These are phyloP conservation scores for Eospalax fontanierii DNA, from an alignment of 2,797 vertebrate genomes.

Conservation along the genomic window DNA sequence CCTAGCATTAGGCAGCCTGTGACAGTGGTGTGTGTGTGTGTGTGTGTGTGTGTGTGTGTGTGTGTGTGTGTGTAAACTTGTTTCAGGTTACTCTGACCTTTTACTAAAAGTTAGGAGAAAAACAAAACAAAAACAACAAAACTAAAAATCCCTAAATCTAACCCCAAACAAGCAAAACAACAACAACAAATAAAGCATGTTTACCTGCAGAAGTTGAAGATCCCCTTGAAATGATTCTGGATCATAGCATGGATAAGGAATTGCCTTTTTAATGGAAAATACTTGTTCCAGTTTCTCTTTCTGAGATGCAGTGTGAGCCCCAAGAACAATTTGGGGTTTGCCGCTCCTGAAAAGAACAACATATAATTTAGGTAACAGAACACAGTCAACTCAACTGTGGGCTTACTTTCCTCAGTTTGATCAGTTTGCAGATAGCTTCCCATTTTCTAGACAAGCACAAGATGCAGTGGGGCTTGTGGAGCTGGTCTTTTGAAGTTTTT, in stretches of 20 bases:
- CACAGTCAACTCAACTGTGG: background rate
- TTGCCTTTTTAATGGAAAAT: constrained; percentile 40
- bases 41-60: background rate
- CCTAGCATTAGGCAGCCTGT: background rate
- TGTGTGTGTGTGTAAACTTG: background rate
- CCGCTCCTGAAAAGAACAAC: background rate
- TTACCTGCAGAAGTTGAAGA: constrained; percentile 80
- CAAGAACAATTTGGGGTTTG: constrained; percentile 66
- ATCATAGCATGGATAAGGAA: constrained; percentile 58
- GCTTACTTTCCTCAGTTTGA: background rate
- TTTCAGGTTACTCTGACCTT: background rate
- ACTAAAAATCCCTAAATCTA: too few species aligned
- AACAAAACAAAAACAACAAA: background rate
- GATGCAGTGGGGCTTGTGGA: background rate
- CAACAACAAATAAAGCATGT: background rate
- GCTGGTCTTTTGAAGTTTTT: background rate
- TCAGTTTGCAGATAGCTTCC: background rate
- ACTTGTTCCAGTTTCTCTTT: constrained; percentile 57
- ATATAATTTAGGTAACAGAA: background rate
- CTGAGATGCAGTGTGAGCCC: constrained; percentile 64
- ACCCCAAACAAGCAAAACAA: too few species aligned
- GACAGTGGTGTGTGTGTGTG: background rate
- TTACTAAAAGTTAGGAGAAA: background rate
- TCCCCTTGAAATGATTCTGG: constrained; percentile 42
- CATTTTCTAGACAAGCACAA: background rate